phyloP scores from a whole-genome alignment of 2,797 vertebrate genomes.

The Sorex maritimensis region DNA sequence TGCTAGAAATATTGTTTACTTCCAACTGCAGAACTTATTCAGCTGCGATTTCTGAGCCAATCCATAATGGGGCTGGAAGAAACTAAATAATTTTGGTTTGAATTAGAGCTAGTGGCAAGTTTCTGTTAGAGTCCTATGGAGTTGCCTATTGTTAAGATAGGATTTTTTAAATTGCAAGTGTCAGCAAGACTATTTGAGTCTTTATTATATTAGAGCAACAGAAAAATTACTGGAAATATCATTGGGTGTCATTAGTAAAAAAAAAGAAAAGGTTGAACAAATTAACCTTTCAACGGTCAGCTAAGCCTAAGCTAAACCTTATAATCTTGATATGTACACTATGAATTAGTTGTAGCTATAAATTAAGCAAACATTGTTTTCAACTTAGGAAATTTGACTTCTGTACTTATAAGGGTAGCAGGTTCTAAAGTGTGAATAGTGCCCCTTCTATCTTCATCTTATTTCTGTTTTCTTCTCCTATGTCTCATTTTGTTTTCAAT shows the following conservation, averaged over 20 bases:
- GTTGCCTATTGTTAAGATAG: neutral
- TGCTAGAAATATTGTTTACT: neutral
- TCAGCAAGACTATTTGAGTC: neutral
- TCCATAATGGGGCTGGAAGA: neutral
- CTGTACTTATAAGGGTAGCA: neutral
- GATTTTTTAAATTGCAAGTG: neutral
- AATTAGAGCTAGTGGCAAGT: neutral
- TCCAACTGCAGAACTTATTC: neutral
- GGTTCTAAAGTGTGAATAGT: neutral
- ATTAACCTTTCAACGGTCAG: neutral
- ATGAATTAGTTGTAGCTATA: neutral
- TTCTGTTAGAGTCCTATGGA: neutral
- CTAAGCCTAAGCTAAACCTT: neutral
- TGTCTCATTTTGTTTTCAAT: neutral
- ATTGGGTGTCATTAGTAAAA: neutral
- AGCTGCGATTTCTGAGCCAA: neutral
- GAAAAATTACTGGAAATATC: neutral
- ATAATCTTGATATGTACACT: neutral
- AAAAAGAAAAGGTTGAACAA: neutral
- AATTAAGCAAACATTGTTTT: neutral
- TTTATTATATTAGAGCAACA: neutral
- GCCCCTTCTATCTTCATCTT: neutral
- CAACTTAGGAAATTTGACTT: neutral
- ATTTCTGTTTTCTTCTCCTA: neutral
- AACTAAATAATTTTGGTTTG: neutral